These are phyloP conservation scores for Lamellibrachia columna DNA, from an alignment of 2,888 invertebrate species.

Conservation along the genomic window DNA sequence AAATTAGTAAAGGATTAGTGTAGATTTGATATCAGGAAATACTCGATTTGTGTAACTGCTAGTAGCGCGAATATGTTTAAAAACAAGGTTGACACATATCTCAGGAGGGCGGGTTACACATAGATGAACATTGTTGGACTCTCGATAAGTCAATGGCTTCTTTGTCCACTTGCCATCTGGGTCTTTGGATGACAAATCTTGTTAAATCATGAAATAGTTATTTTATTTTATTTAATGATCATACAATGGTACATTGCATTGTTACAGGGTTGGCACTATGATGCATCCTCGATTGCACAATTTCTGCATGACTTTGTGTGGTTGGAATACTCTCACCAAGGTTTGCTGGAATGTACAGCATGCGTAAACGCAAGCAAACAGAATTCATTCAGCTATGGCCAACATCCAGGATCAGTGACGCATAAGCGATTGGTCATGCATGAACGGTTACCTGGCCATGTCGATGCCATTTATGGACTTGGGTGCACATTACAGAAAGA, in stretches of 20 bases:
- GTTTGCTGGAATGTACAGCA: background rate
- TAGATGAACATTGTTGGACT: no score
- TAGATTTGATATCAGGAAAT: no score
- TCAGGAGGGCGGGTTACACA: no score
- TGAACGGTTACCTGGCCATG: background rate
- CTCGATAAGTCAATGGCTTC: no score
- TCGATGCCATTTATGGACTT: background rate
- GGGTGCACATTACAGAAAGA: background rate
- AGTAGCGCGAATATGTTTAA: no score
- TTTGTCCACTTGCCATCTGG: no score
- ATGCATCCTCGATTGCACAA: background rate
- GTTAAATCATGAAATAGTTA: no score
- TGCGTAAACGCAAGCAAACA: background rate
- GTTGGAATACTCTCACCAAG: background rate
- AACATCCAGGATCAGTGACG: background rate
- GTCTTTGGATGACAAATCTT: no score
- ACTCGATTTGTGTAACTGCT: no score
- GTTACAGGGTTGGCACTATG: background rate
- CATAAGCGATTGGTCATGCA: background rate
- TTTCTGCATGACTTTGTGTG: background rate
- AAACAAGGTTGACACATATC: no score
- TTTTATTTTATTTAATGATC: background rate
- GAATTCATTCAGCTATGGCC: conserved; percentile 16
- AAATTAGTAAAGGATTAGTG: no score
- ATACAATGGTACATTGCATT: background rate